Conservation (phyloP, 2,113 vertebrate genomes). For the Phalacrocorax carbo region DNA sequence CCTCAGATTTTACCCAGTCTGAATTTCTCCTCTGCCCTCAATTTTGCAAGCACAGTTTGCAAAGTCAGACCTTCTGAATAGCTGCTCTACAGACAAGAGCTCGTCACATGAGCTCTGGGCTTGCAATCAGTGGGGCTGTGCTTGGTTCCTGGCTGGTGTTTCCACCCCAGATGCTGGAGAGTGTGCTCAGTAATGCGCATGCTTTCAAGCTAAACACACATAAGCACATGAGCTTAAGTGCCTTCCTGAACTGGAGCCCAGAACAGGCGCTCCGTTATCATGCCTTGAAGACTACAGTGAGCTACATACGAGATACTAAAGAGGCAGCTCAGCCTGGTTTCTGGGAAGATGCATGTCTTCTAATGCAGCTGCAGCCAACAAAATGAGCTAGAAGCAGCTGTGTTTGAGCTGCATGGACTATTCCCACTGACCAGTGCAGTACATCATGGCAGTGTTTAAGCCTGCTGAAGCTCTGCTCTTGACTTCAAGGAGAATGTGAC, state of each 20-base stretch:
- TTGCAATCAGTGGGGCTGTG: neutral
- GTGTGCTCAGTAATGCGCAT: neutral
- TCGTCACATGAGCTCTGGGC: neutral
- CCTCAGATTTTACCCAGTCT: neutral
- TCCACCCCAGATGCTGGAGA: conserved; percentile 18
- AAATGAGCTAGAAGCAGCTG: neutral
- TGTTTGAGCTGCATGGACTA: neutral
- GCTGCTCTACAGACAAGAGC: neutral
- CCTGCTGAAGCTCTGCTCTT: neutral
- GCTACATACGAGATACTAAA: neutral
- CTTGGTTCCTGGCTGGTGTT: neutral
- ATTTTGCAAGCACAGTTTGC: neutral
- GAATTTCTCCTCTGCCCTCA: neutral
- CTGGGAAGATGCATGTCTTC: neutral
- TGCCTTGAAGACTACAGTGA: neutral
- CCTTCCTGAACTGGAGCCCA: conserved; percentile 23
- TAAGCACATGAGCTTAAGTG: neutral
- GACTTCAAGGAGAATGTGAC: neutral
- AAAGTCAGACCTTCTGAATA: neutral
- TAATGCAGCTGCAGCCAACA: neutral
- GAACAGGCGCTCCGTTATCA: neutral
- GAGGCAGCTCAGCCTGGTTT: neutral
- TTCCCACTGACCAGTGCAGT: rapidly evolving
- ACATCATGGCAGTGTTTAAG: neutral
- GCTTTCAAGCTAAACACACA: conserved; percentile 6